These are phyloP conservation scores for Craseonycteris thonglongyai DNA, from an alignment of 2,113 vertebrate species.

Conservation along the genomic window DNA sequence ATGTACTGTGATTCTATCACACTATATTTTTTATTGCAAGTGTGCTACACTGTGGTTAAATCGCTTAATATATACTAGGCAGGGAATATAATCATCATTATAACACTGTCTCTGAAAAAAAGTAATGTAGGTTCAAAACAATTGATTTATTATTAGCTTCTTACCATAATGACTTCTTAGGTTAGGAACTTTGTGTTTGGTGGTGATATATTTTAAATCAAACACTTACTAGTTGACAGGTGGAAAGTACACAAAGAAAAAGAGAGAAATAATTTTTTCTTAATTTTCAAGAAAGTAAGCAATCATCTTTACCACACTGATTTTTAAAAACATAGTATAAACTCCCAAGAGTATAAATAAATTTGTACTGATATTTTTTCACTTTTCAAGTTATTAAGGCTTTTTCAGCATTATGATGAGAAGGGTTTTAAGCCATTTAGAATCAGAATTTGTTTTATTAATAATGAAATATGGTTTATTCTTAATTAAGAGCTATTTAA, in stretches of 20 bases:
- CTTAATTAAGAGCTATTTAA: background rate
- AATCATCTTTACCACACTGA: background rate
- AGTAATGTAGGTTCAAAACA: background rate
- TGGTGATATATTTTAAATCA: background rate
- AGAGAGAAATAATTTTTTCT: background rate
- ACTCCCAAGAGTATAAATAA: background rate
- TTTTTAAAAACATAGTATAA: background rate
- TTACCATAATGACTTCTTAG: background rate
- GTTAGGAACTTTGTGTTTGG: background rate
- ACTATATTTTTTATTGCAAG: background rate
- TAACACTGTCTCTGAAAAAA: background rate
- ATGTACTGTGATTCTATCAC: background rate
- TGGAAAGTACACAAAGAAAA: background rate
- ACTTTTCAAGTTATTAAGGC: background rate
- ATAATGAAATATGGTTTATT: background rate
- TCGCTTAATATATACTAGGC: background rate
- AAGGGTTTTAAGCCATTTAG: background rate
- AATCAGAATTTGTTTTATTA: conserved; percentile 30
- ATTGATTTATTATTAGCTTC: conserved; percentile 4
- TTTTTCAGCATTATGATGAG: conserved; percentile 26
- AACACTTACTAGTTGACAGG: background rate
- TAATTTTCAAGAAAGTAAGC: conserved; percentile 9
- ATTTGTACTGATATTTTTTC: background rate
- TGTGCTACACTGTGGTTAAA: background rate
- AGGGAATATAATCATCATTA: background rate